Conservation (phyloP, 2,113 vertebrate genomes). For the Rattus rattus region DNA sequence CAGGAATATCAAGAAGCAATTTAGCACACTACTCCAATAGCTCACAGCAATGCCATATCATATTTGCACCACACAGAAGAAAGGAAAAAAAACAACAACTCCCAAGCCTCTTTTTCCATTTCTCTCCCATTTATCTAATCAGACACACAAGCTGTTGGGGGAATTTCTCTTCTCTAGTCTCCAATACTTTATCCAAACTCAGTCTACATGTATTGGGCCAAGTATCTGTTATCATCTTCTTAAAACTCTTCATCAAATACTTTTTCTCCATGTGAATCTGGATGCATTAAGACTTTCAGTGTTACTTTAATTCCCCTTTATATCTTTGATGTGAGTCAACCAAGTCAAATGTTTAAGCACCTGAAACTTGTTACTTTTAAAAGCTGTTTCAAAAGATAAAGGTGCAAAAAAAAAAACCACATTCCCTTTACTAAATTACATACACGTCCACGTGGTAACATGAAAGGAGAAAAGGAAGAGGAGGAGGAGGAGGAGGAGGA, state of each 20-base stretch:
- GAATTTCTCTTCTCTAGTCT: neutral
- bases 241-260: neutral
- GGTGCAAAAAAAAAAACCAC: neutral
- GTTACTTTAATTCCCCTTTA: neutral
- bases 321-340: neutral
- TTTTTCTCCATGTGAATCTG: neutral
- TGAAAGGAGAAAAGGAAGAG: neutral
- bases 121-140: neutral
- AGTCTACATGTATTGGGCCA: neutral
- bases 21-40: neutral
- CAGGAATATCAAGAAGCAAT: neutral
- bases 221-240: neutral
- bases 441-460: neutral
- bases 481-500: neutral
- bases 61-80: neutral
- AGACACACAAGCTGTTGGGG: neutral
- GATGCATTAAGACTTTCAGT: neutral
- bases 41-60: neutral
- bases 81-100: neutral
- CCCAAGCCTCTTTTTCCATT: neutral
- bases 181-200: neutral
- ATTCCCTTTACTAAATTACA: neutral
- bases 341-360: neutral
- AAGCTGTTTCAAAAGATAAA: conserved; percentile 16
- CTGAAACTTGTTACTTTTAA: neutral